Percentiles rank a stretch among this genome's conserved stretches.
phyloP scores from a whole-genome alignment of 2,113 vertebrate species.

The Thinocorus orbignyianus region DNA sequence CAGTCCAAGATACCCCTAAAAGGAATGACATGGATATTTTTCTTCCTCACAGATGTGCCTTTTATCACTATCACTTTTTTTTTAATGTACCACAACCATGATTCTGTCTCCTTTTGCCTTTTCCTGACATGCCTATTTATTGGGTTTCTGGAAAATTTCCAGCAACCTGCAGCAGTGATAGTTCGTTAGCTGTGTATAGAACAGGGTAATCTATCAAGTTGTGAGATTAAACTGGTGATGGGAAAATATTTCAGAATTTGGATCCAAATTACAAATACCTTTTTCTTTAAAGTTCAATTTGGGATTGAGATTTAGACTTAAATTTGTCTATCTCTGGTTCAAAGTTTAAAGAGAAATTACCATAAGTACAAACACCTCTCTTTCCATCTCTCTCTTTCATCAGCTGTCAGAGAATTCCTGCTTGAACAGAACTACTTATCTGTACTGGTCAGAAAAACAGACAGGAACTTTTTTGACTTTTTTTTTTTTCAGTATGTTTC shows the following conservation, averaged over 20 bases:
- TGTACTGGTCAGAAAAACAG: neutral
- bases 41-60: neutral
- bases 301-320: neutral
- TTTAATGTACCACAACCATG: neutral
- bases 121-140: neutral
- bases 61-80: neutral
- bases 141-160: neutral
- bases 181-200: neutral
- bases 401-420: neutral
- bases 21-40: neutral
- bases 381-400: neutral
- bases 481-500: neutral
- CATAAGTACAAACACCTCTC: neutral
- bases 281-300: neutral
- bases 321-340: neutral
- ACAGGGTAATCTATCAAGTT: neutral
- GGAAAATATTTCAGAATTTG: neutral
- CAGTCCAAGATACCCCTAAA: neutral
- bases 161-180: neutral
- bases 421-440: neutral
- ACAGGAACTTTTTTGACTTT: rapidly evolving
- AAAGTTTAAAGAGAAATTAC: neutral
- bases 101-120: neutral
- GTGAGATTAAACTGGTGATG: neutral
- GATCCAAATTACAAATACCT: neutral